Evolutionary conservation across 2,113 vertebrate genomes (phyloP).

Genomic region (Pardalotus punctatus): DNA sequence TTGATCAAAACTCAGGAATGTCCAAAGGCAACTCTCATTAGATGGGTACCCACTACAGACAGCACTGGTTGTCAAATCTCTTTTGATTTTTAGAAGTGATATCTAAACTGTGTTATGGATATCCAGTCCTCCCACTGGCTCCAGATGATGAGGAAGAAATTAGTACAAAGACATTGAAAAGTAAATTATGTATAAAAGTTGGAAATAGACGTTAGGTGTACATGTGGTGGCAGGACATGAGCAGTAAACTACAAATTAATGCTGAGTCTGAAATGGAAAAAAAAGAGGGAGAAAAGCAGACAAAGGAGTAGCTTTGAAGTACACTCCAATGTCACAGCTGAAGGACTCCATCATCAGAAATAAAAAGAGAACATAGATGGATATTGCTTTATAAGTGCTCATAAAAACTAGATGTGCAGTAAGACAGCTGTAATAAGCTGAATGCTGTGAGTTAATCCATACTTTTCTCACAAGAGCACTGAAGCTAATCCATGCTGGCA

Average conservation of each 20-base stretch:
- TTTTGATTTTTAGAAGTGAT: neutral
- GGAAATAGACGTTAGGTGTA: neutral
- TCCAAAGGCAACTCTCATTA: neutral
- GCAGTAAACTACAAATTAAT: neutral
- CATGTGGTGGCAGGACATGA: neutral
- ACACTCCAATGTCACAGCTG: neutral
- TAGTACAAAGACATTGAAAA: neutral
- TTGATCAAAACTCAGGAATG: neutral
- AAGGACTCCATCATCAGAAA: constrained; percentile 14
- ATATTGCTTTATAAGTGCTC: constrained; percentile 20
- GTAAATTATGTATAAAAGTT: neutral
- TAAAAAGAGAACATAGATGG: neutral
- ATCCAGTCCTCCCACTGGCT: neutral
- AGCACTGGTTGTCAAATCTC: neutral
- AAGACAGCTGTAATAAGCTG: constrained; percentile 10
- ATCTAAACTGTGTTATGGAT: neutral
- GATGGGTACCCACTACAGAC: neutral
- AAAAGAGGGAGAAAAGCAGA: neutral
- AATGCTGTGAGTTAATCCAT: constrained; percentile 40
- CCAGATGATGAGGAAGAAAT: neutral
- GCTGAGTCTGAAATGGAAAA: neutral
- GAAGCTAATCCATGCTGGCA: constrained; percentile 42
- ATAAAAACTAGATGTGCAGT: constrained; percentile 6
- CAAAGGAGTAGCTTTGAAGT: neutral
- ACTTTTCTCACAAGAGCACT: neutral